These are phyloP conservation scores for Heliconius hortense DNA, from an alignment of 2,888 invertebrate species.

Conservation along the genomic window DNA sequence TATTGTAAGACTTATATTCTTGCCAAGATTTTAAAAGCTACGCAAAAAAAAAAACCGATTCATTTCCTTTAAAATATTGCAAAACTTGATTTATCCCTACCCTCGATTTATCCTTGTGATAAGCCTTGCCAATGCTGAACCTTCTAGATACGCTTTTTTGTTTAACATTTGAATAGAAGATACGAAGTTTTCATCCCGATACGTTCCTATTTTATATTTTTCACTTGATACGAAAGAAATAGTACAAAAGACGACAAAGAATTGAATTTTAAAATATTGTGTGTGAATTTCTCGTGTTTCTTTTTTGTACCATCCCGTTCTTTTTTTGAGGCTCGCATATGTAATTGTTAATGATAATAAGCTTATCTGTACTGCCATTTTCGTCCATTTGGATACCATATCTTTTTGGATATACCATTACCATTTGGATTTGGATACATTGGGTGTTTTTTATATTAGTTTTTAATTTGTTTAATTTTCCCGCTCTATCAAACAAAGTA, in stretches of 20 bases:
- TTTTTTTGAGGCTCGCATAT: neutral
- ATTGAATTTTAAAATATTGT: conserved; percentile 15
- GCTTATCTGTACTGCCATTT: too few relatives aligned
- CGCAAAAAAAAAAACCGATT: conserved; percentile 21
- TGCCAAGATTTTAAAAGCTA: conserved; percentile 22
- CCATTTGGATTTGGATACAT: too few relatives aligned
- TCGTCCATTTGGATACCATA: too few relatives aligned
- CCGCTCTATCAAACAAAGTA: too few relatives aligned
- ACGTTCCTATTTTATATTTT: conserved; percentile 25
- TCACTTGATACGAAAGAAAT: conserved; percentile 24
- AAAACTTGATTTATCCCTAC: conserved; percentile 69
- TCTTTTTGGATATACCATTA: too few relatives aligned
- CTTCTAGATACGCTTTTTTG: conserved; percentile 45
- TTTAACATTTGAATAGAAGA: conserved; percentile 39
- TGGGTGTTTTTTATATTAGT: too few relatives aligned
- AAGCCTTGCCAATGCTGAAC: conserved; percentile 52
- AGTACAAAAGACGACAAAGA: neutral
- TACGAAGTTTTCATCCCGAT: conserved; percentile 30
- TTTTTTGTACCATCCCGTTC: neutral
- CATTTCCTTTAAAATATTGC: conserved; percentile 30
- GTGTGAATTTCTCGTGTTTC: conserved; percentile 10
- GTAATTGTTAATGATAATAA: too few relatives aligned
- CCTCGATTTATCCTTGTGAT: conserved; percentile 69
- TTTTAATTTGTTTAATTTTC: too few relatives aligned
- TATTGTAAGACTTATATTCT: neutral